Evolutionary conservation across 2,888 invertebrate genomes (phyloP).

Genomic region (Macrophya alboannulata): DNA sequence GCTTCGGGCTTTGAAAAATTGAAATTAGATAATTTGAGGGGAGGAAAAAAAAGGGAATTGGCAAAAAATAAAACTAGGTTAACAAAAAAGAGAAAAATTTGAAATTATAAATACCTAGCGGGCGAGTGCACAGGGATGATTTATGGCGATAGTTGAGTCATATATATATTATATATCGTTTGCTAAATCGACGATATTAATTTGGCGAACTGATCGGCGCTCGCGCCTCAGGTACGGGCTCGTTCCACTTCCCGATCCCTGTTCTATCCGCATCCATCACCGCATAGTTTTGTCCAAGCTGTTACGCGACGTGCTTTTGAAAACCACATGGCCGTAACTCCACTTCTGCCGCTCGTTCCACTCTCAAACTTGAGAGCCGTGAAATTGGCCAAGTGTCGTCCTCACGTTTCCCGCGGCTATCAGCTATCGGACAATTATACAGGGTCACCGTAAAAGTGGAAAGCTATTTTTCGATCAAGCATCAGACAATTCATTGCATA

Average conservation of each 20-base stretch:
- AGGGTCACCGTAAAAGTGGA: slow-evolving; percentile 28
- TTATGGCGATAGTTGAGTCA: slow-evolving; percentile 43
- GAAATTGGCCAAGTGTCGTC: slow-evolving; percentile 52
- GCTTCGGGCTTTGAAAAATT: slow-evolving; percentile 27
- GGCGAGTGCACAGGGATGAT: not conserved
- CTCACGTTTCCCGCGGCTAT: not conserved
- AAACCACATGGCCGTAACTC: slow-evolving; percentile 53
- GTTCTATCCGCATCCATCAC: slow-evolving; percentile 65
- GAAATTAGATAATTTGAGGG: slow-evolving; percentile 33
- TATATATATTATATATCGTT: slow-evolving; percentile 49
- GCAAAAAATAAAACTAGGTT: not conserved
- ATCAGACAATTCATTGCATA: not conserved
- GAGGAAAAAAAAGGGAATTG: not conserved
- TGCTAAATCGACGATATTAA: slow-evolving; percentile 50
- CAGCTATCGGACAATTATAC: slow-evolving; percentile 47
- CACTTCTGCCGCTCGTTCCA: slow-evolving; percentile 32
- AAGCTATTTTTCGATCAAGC: slow-evolving; percentile 38
- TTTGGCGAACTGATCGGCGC: slow-evolving; percentile 40
- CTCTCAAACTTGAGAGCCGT: slow-evolving; percentile 54
- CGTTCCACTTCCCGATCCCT: slow-evolving; percentile 21
- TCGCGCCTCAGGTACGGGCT: slow-evolving; percentile 44
- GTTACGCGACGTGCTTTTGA: slow-evolving; percentile 66
- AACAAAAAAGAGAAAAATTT: not conserved
- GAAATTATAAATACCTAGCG: not conserved
- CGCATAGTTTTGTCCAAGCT: slow-evolving; percentile 75